Evolutionary conservation across 2,797 vertebrate genomes (phyloP).

Genomic region (Acridotheres tristis): DNA sequence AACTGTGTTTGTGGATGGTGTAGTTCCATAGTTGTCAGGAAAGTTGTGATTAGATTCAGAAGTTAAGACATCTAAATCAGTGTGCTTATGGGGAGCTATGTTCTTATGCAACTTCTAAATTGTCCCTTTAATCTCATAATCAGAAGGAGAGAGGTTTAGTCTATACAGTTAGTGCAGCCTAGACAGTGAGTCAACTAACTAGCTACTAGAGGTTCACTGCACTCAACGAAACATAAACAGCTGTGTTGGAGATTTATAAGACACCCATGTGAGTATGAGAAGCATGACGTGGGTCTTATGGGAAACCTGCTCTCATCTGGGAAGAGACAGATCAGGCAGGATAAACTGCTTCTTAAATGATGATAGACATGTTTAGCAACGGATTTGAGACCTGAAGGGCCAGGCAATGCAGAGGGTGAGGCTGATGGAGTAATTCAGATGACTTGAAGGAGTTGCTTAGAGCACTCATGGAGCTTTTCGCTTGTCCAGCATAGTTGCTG

Average conservation of each 20-base stretch:
- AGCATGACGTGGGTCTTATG: accelerated
- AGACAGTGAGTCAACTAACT: neutral
- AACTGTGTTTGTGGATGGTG: neutral
- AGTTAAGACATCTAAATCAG: neutral
- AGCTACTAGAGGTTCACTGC: neutral
- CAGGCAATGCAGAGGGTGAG: neutral
- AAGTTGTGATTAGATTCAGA: neutral
- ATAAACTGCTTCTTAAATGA: neutral
- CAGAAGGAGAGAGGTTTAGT: neutral
- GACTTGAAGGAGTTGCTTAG: neutral
- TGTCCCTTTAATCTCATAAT: neutral
- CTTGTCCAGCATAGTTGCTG: neutral
- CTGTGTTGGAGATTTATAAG: neutral
- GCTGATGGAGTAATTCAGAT: neutral
- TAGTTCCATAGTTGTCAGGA: neutral
- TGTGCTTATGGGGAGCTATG: neutral
- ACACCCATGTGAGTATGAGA: neutral
- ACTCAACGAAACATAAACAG: neutral
- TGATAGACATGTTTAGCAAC: neutral
- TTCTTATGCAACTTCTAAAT: neutral
- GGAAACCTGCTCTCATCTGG: neutral
- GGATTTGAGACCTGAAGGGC: neutral
- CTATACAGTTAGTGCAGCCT: neutral
- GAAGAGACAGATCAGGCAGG: neutral
- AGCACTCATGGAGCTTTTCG: neutral